These are phyloP conservation scores for Ariolimax columbianus DNA, from an alignment of 2,888 invertebrate species.

Conservation along the genomic window DNA sequence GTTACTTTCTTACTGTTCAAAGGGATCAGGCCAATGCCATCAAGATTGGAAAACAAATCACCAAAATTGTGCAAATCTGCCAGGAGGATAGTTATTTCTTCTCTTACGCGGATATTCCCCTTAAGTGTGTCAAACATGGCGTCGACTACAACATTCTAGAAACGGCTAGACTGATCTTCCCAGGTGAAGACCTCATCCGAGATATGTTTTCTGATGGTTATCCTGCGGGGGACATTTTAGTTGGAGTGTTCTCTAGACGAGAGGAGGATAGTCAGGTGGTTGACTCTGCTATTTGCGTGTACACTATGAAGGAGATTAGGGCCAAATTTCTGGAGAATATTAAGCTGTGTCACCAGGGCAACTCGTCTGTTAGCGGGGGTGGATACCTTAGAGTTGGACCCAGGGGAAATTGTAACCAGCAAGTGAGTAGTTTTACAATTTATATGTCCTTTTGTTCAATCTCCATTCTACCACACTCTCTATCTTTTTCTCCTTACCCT, in stretches of 20 bases:
- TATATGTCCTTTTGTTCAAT: background rate
- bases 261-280: conserved; percentile 42
- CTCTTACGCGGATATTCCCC: conserved; percentile 97
- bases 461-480: background rate
- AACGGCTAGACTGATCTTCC: conserved; percentile 94
- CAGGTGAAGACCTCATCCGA: conserved; percentile 93
- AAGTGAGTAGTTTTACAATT: conserved; percentile 42
- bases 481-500: background rate
- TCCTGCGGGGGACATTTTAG: conserved; percentile 63
- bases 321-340: conserved; percentile 66
- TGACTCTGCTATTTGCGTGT: conserved; percentile 72
- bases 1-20: conserved; percentile 88
- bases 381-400: conserved; percentile 63
- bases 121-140: conserved; percentile 86
- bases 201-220: conserved; percentile 75
- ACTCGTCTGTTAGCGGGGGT: conserved; percentile 63
- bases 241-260: conserved; percentile 87
- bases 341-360: conserved; percentile 66
- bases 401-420: conserved; percentile 57
- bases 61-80: conserved; percentile 95
- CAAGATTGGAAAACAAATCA: conserved; percentile 81
- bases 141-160: conserved; percentile 90
- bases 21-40: conserved; percentile 81
- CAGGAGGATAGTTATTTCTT: conserved; percentile 97
- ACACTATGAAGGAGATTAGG: conserved; percentile 67